Conservation (phyloP, 2,113 vertebrate genomes). For the Nansenia antarctica region DNA sequence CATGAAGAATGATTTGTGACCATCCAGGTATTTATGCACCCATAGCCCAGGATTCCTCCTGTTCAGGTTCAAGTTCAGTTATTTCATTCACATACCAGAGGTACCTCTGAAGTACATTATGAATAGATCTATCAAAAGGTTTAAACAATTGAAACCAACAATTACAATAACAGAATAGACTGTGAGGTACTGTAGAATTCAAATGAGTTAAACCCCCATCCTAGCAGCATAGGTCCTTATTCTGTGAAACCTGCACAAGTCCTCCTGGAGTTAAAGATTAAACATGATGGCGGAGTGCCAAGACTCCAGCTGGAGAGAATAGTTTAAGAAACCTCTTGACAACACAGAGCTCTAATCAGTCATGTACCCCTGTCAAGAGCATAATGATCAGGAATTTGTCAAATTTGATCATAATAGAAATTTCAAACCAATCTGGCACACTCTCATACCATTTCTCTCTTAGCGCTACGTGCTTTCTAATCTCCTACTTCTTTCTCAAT, state of each 20-base stretch:
- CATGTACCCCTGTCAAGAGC: constrained; percentile 1
- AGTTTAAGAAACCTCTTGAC: constrained; percentile 19
- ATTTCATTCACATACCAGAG: too few relatives aligned
- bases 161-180: too few relatives aligned
- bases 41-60: too few relatives aligned
- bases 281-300: constrained; percentile 32
- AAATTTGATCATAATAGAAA: constrained; percentile 30
- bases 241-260: constrained; percentile 17
- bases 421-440: background rate
- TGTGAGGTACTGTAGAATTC: too few relatives aligned
- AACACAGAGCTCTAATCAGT: constrained; percentile 20
- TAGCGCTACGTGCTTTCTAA: background rate
- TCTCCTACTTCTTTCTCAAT: background rate
- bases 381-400: constrained; percentile 15
- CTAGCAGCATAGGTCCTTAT: constrained; percentile 19
- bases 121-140: too few relatives aligned
- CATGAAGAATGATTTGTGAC: background rate
- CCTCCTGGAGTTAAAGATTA: constrained; percentile 32
- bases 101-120: too few relatives aligned
- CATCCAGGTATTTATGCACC: background rate
- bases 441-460: background rate
- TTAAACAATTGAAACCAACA: too few relatives aligned
- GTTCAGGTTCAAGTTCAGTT: background rate
- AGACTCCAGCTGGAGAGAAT: constrained; percentile 39
- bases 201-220: constrained; percentile 23